Base-by-base conservation (phyloP, 2,888 invertebrate genomes). In the Drosophila sordidula region DNA sequence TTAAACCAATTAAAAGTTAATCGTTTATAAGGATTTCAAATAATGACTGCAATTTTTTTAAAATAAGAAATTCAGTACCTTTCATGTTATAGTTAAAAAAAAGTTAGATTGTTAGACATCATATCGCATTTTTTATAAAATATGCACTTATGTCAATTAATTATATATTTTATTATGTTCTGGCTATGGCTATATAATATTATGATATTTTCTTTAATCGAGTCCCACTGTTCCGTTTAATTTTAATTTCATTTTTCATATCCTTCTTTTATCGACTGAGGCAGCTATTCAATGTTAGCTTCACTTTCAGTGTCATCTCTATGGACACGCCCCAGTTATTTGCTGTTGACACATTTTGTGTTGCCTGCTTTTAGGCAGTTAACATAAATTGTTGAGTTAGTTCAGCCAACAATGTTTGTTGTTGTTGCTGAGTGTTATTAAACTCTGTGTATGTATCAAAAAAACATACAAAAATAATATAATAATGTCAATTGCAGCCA, bases 291-390 rank as follows among this genome's bases (percentile, higher is more conserved):
- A n/a, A n/a, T 25, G 59, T 39, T 29, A 5, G 46, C 29, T 29
- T 29, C 29, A 8, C 3, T 29, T 29, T 29, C 3, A 12, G 5
- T 56, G 46, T 12, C 55, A 75, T 36, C 66, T 34, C 55, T 39
- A 51, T 42, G 58, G 14, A 11, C 42, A 56, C 62, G 45, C 58
- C 39, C 45, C n/a, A 14, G 9, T 45, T 45, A 25, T 39, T 44
- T 47, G 12, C 16, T 11, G 29, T n/a, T 11, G 29, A 46, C 6
- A 29, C 14, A 47, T 4, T 57, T 56, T 45, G 2, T 57, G 55
- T 72, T 72, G 82, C 76, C 80, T 80, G 71, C 87, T 84, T 83
- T 86, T 71, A 36, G 82, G 84, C 84, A 59, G 55, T 50, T 32
- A 38, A 14, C 49, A 41, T 65, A 66, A 63, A 70, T 50, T 32